These are phyloP conservation scores for Allophyes oxyacanthae DNA, from an alignment of 2,888 invertebrate species.

Conservation along the genomic window DNA sequence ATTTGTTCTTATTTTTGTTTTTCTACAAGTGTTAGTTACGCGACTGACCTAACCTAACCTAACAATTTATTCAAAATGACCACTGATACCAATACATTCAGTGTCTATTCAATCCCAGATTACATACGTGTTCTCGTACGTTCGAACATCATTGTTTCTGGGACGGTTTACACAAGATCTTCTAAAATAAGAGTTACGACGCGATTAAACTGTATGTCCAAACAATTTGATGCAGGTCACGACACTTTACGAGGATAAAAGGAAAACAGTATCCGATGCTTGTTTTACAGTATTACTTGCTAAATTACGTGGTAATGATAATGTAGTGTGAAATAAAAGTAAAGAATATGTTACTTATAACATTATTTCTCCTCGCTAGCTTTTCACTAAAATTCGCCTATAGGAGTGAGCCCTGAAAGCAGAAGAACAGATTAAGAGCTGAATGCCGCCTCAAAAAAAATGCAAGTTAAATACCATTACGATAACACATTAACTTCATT, in stretches of 20 bases:
- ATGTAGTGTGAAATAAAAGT: not conserved
- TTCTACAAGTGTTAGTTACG: slow-evolving; percentile 13
- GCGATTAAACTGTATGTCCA: slow-evolving; percentile 53
- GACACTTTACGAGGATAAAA: slow-evolving; percentile 44
- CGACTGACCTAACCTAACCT: slow-evolving; percentile 13
- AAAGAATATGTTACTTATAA: no score
- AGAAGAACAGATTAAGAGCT: no score
- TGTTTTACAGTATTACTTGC: slow-evolving; percentile 23
- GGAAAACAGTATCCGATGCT: slow-evolving; percentile 20
- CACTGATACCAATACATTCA: not conserved
- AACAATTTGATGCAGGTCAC: slow-evolving; percentile 52
- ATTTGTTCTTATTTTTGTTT: no score
- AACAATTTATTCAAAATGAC: slow-evolving; percentile 5
- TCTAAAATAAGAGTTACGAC: slow-evolving; percentile 57
- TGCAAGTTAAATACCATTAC: no score
- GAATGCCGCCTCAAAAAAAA: no score
- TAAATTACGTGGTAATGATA: slow-evolving; percentile 7
- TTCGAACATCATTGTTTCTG: slow-evolving; percentile 46
- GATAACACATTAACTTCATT: no score
- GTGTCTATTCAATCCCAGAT: slow-evolving; percentile 25
- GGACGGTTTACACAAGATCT: slow-evolving; percentile 55
- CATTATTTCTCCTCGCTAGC: no score
- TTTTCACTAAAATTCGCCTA: no score
- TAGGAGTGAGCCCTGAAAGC: no score
- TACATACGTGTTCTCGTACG: slow-evolving; percentile 18